Evolutionary conservation across 2,797 vertebrate genomes (phyloP).

Genomic region (Hypotaenidia philippensis): DNA sequence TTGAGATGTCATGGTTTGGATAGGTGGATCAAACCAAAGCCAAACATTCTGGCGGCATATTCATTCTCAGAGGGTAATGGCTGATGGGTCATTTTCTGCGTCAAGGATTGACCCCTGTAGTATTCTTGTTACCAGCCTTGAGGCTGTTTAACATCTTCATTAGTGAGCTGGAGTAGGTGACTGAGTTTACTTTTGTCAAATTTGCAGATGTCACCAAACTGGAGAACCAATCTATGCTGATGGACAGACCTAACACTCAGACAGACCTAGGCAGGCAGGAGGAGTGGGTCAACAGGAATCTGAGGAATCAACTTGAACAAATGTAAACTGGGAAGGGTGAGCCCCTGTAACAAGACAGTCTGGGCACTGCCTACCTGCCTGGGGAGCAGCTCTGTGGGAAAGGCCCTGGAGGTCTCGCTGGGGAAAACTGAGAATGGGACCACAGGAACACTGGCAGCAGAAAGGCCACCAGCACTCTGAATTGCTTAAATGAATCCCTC

Average conservation of each 20-base stretch:
- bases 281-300: background rate
- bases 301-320: background rate
- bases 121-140: no score
- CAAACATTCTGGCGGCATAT: background rate
- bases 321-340: background rate
- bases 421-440: background rate
- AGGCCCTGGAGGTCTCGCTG: background rate
- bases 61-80: background rate
- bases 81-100: background rate
- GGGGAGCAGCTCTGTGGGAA: background rate
- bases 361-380: background rate
- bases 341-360: background rate
- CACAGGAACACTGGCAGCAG: background rate
- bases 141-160: background rate
- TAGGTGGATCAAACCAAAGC: background rate
- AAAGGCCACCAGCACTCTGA: background rate
- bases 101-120: background rate
- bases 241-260: background rate
- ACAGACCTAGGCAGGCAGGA: background rate
- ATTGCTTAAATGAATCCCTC: slow-evolving; percentile 38
- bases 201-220: background rate
- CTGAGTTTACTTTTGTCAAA: background rate
- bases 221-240: background rate
- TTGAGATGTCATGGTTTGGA: background rate
- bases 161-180: background rate